Conservation (phyloP, 2,888 invertebrate species). For the Dryococelus australis region DNA sequence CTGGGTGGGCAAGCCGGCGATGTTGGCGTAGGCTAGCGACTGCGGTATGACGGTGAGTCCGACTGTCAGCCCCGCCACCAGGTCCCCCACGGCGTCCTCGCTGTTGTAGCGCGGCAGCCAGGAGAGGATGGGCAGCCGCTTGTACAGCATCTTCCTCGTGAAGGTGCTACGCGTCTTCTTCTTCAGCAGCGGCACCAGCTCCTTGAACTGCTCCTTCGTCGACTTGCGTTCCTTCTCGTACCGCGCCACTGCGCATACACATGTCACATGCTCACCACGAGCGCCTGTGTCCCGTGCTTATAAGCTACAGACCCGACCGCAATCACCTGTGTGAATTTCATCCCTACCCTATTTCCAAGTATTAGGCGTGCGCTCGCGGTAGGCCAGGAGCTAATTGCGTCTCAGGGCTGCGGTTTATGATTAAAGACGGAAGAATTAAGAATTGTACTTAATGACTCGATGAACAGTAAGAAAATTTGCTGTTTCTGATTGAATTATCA, state of each 20-base stretch:
- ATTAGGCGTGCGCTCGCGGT: too few relatives aligned
- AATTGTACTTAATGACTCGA: too few relatives aligned
- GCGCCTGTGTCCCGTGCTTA: too few relatives aligned
- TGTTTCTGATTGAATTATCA: too few relatives aligned
- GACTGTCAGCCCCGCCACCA: constrained; percentile 91
- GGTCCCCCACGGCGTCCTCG: constrained; percentile 80
- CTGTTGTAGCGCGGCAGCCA: constrained; percentile 83
- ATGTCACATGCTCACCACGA: too few relatives aligned
- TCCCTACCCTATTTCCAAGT: too few relatives aligned
- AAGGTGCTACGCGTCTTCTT: constrained; percentile 62
- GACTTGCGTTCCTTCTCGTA: constrained; percentile 50
- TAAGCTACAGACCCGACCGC: too few relatives aligned
- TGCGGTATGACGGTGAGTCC: constrained; percentile 92
- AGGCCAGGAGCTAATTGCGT: too few relatives aligned
- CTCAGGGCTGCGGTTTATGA: too few relatives aligned
- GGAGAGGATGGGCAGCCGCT: constrained; percentile 73
- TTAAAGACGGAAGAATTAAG: too few relatives aligned
- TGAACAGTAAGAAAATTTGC: too few relatives aligned
- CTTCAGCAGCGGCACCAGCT: constrained; percentile 58
- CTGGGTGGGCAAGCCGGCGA: constrained; percentile 78
- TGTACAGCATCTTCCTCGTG: constrained; percentile 75
- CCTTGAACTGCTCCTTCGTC: constrained; percentile 53
- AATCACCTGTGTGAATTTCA: too few relatives aligned
- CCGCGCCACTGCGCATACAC: constrained; percentile 53
- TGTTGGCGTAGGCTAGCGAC: constrained; percentile 82